Conservation (phyloP, 2,797 vertebrate species). For the Tamandua tetradactyla region DNA sequence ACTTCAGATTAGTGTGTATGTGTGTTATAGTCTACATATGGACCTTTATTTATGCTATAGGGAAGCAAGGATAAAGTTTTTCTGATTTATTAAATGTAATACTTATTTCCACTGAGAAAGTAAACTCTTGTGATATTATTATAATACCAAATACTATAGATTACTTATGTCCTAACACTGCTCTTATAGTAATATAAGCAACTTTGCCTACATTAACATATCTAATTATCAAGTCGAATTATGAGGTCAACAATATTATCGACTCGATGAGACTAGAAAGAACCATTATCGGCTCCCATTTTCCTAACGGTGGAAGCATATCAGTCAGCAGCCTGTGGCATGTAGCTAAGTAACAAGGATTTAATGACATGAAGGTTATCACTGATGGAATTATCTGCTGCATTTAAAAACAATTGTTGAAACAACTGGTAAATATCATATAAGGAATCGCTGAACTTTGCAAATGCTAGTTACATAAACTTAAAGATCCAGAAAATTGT, state of each 20-base stretch:
- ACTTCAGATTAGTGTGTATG: not conserved
- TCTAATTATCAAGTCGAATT: not conserved
- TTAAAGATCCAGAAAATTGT: not conserved
- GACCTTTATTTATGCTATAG: not conserved
- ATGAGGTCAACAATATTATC: too few relatives aligned
- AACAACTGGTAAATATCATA: not conserved
- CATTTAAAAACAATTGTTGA: not conserved
- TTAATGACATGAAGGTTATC: not conserved
- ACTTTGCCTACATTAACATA: not conserved
- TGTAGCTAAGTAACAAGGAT: not conserved
- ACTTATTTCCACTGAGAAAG: not conserved
- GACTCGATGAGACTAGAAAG: too few relatives aligned
- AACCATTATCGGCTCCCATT: not conserved
- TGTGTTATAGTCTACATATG: too few relatives aligned
- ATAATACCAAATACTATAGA: not conserved
- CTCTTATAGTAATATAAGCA: too few relatives aligned
- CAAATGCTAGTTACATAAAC: not conserved
- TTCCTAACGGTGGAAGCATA: not conserved
- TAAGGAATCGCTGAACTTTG: not conserved
- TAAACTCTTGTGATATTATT: not conserved
- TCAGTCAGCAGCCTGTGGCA: not conserved
- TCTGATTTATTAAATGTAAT: not conserved
- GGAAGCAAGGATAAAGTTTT: not conserved
- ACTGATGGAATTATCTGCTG: not conserved
- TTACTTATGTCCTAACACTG: not conserved